Conservation (phyloP, 1,140 invertebrate species). For the Agraylea sexmaculata region DNA sequence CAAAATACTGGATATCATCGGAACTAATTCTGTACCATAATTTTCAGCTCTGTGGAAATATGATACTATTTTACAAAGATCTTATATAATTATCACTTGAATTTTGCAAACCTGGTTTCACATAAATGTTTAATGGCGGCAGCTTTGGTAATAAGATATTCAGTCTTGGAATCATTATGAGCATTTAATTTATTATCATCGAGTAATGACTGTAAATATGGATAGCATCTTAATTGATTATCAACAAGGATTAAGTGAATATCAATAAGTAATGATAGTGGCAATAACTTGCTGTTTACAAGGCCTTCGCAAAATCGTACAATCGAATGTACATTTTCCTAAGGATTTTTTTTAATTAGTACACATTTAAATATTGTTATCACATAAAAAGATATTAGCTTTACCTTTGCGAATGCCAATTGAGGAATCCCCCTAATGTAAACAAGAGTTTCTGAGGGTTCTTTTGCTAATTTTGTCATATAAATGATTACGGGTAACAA, state of each 20-base stretch:
- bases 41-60: constrained; percentile 35
- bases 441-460: constrained; percentile 4
- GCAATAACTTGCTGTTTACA: constrained; percentile 4
- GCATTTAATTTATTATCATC: constrained; percentile 2
- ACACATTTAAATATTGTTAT: too few relatives aligned
- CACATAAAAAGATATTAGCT: too few relatives aligned
- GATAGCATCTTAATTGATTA: constrained; percentile 12
- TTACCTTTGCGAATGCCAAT: constrained; percentile 12
- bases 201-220: constrained; percentile 8
- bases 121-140: constrained; percentile 13
- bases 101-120: constrained; percentile 7
- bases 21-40: constrained; percentile 47
- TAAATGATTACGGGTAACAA: constrained; percentile 6
- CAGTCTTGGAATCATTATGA: neutral
- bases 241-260: constrained; percentile 8
- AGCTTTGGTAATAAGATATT: constrained; percentile 10
- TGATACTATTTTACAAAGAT: constrained; percentile 2
- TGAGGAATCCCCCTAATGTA: constrained; percentile 9
- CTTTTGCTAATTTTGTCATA: constrained; percentile 3
- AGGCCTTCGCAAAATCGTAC: constrained; percentile 9
- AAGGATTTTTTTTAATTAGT: neutral
- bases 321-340: constrained; percentile 13
- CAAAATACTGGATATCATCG: constrained; percentile 45
- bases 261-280: constrained; percentile 9
- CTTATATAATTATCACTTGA: neutral